Conservation (phyloP, 1,140 invertebrate species). For the Prorops nasuta region DNA sequence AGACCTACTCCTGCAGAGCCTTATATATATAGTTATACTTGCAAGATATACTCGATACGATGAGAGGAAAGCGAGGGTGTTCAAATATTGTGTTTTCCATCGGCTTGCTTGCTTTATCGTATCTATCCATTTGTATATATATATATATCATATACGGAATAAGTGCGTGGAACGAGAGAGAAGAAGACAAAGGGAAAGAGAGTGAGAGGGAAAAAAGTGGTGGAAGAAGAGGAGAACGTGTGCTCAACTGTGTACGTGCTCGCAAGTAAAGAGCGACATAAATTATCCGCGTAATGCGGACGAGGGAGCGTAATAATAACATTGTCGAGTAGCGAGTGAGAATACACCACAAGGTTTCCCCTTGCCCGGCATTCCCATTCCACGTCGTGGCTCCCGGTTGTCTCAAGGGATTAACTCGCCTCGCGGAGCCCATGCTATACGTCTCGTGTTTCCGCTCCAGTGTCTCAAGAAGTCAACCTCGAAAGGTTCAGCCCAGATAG, state of each 20-base stretch:
- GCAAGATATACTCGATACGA: no score
- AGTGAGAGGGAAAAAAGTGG: not conserved
- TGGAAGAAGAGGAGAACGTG: no score
- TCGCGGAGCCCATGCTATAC: conserved; percentile 29
- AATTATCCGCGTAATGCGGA: conserved; percentile 35
- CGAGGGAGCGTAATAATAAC: conserved; percentile 33
- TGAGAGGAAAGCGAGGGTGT: no score
- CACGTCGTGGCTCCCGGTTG: conserved; percentile 26
- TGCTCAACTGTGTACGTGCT: no score
- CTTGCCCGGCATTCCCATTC: conserved; percentile 22
- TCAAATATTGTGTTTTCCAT: no score
- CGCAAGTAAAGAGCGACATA: conserved; percentile 33
- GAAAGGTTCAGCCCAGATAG: conserved; percentile 29
- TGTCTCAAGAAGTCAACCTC: conserved; percentile 34
- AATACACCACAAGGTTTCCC: conserved; percentile 25
- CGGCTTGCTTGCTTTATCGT: no score
- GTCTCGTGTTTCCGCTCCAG: conserved; percentile 32
- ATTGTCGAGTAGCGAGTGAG: conserved; percentile 29
- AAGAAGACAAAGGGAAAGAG: not conserved
- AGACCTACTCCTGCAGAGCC: no score
- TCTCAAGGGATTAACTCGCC: conserved; percentile 36
- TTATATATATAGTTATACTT: no score
- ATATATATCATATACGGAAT: conserved; percentile 6
- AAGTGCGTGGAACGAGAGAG: not conserved
- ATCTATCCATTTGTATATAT: no score